Evolutionary conservation across 2,888 invertebrate species (phyloP), one percentile per base, ranked within the genome.

Genomic region (Drosophila koepferae): DNA sequence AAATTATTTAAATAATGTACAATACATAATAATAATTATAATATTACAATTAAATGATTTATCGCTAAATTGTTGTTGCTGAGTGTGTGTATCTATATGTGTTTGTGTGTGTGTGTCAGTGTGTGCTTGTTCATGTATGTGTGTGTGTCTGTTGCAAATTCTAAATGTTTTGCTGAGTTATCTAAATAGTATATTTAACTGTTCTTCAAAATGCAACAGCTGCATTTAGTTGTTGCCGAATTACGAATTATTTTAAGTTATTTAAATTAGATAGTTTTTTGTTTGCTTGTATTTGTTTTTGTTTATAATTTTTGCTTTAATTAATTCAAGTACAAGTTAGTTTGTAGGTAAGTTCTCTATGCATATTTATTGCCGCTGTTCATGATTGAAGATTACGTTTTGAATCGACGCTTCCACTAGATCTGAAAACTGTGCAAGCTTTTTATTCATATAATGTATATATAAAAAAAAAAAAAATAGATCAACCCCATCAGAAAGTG

Each of bases 1-100:
- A 84, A 82, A 74, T 59, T 74, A 77, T 77, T 81, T 81, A 81
- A 70, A 80, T 78, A 84, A 76, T 72, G 70, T 85, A 84, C 79
- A 84, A 48, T 76, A 73, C 43, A 69, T 63, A 80, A 61, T 72
- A 68, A 40, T 48, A 55, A 63, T 71, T 49, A 64, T 74, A 74
- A 65, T 67, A 72, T 68, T 77, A 74, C 49, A 77, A 46, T 65
- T 75, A 74, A 43, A 75, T 23, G 58, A 40, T 75, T 54, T 66
- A 63, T 51, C 28, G 44, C 63, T 72, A 64, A 43, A 53, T 69
- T 51, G 16, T 68, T 48, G 44, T 48, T 58, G 55, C 34, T 48
- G 23, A 54, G 54, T 66, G 63, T 66, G n/a, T 38, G 18, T 46
- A n/a, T 60, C 54, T 60, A 8, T 68, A 14, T 56, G 14, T 46